Base-by-base conservation (phyloP, 2,797 vertebrate species). In the Lacerta viridis region DNA sequence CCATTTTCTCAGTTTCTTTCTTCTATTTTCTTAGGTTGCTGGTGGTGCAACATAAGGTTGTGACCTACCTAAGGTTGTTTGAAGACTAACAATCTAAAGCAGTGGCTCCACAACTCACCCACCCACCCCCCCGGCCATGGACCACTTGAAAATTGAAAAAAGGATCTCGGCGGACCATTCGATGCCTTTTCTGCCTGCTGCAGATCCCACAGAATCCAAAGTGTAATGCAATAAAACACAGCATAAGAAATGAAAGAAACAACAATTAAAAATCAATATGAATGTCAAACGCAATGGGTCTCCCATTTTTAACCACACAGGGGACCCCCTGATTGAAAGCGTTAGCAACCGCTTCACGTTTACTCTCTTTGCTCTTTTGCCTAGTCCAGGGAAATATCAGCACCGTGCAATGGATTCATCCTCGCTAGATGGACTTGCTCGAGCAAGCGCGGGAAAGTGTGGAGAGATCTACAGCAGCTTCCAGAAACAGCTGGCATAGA, bases 381-480 rank as follows among this genome's bases (percentile, higher is more conserved):
- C 25, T 9, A 61, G 29, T 6, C 41, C 39, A 76, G 15, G 29
- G 39, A 82, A 41, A 9, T 43, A n/a, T 55, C 43, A 76, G 18
- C 39, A 55, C 33, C 6, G 3, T 59, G 29, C 39, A 68, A 27
- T 55, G 5, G 33, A 77, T 77, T 29, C 68, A 23, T 11, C 33
- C n/a, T 23, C 46, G 10, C 17, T 11, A 2, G 13, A 64, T 23
- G 61, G 61, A 23, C 74, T 33, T 86, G 61, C 50, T 43, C 20
- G 74, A 20, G 17, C 33, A 72, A 43, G 64, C 9, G 6, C 23
- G 27, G 29, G 72, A 27, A 72, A 59, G 0, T 0, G 0, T 36
- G 50, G 11, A 4, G 23, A 75, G 7, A 27, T 64, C 17, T 36
- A 13, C 0, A 0, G n/a, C 17, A 6, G 1, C 77, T 6, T 1